Base-by-base conservation (phyloP, 2,113 vertebrate species). In the Notothenia rossii region DNA sequence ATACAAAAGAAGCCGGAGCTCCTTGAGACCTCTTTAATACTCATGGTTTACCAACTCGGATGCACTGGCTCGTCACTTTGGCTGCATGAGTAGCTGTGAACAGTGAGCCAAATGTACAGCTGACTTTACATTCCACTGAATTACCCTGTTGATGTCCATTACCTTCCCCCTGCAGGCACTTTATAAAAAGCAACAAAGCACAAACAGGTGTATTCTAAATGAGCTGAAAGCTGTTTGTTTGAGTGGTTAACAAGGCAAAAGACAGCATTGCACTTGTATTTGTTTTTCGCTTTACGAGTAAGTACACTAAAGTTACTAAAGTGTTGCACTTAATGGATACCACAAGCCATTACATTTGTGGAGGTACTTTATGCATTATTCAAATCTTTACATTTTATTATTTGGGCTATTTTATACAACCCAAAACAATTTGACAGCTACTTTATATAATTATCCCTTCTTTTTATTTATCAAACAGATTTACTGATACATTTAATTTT, bases 1-100 rank as follows among this genome's bases (percentile, higher is more conserved):
- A 59, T 33, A 77, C 72, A 84, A 86, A 72, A 36, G 79, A 9
- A 18, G 45, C 53, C 49, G 13, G 4, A 69, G 69, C 62, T 83
- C 53, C 65, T 68, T 56, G 15, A 79, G 73, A 60, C 45, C 43
- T 66, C 51, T 64, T 76, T 53, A 66, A 73, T 73, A 59, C 59
- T 40, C 36, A 7, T 7, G 36, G 5, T 40, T 40, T 40, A 48
- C 50, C 61, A 48, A 14, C 33, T 65, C 59, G 22, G 14, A 78
- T 43, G 56, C n/a, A 8, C 3, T 36, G 48, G 11, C 59, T 77
- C 65, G 72, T 54, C 60, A 51, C 61, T 50, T 55, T 43, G 18
- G n/a, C 13, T 46, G 2, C 18, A 50, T 56, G 40, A 71, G 58
- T 8, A 8, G 56, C 48, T 9, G 1, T 33, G 56, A 20, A 45